Conservation (phyloP, 1,140 invertebrate species). For the Grapholita molesta region DNA sequence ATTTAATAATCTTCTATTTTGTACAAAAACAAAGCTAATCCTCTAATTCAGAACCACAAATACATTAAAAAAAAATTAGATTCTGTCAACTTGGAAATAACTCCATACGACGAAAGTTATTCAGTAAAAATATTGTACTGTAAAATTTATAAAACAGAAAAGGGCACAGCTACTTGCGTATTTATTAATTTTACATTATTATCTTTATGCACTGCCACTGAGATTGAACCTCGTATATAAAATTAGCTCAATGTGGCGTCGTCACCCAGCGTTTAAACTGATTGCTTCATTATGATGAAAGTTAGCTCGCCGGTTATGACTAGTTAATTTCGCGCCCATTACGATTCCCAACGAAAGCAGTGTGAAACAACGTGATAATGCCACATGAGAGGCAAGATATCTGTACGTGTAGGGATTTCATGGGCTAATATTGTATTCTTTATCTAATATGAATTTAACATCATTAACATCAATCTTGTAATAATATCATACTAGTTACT, state of each 20-base stretch:
- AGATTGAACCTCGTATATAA: not conserved
- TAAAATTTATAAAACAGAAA: too few relatives aligned
- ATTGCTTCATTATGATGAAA: not conserved
- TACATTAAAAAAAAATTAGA: too few relatives aligned
- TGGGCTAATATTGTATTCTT: not conserved
- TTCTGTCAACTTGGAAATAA: too few relatives aligned
- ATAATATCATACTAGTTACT: too few relatives aligned
- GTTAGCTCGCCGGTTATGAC: not conserved
- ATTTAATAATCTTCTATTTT: too few relatives aligned
- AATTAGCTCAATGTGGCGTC: not conserved
- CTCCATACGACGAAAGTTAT: too few relatives aligned
- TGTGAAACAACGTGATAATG: not conserved
- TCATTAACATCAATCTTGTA: too few relatives aligned
- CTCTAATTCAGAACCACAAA: too few relatives aligned
- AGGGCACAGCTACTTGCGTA: too few relatives aligned
- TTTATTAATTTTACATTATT: not conserved
- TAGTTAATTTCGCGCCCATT: conserved; percentile 14
- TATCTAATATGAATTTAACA: not conserved
- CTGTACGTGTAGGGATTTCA: not conserved
- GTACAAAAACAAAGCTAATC: too few relatives aligned
- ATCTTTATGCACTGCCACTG: not conserved
- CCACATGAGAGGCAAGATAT: conserved; percentile 3
- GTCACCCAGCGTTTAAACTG: not conserved
- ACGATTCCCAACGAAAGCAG: not conserved
- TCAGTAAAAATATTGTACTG: too few relatives aligned